These are phyloP conservation scores for Leptopilina boulardi DNA, from an alignment of 1,140 invertebrate genomes.

Conservation along the genomic window DNA sequence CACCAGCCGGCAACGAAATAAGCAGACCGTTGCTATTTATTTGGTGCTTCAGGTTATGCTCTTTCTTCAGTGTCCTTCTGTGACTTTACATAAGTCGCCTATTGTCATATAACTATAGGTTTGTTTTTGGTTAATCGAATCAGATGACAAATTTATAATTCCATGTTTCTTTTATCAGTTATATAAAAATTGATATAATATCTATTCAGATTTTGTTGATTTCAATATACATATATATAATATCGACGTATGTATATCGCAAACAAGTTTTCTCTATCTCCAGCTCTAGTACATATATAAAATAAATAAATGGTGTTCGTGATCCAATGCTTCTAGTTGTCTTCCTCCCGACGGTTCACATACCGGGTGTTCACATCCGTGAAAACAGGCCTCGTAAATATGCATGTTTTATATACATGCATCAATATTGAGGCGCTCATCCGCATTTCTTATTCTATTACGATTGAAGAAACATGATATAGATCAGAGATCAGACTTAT, in stretches of 20 bases:
- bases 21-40: conserved; percentile 57
- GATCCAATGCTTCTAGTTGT: conserved; percentile 56
- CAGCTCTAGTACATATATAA: conserved; percentile 59
- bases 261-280: conserved; percentile 72
- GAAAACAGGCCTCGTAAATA: conserved; percentile 74
- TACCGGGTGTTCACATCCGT: conserved; percentile 74
- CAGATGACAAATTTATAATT: no score
- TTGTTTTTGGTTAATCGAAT: no score
- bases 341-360: conserved; percentile 61
- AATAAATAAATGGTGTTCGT: conserved; percentile 71
- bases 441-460: conserved; percentile 30
- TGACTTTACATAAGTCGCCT: no score
- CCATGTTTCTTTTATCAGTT: no score
- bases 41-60: conserved; percentile 54
- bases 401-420: conserved; percentile 70
- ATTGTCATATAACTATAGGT: no score
- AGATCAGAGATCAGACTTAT: not conserved
- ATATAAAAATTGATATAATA: not conserved
- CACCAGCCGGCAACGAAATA: conserved; percentile 61
- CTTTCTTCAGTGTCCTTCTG: conserved; percentile 20
- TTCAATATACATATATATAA: not conserved
- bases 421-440: conserved; percentile 62
- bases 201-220: not conserved
- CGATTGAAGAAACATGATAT: not conserved
- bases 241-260: conserved; percentile 47